Evolutionary conservation across 2,113 vertebrate species (phyloP).

Genomic region (Scortum barcoo): DNA sequence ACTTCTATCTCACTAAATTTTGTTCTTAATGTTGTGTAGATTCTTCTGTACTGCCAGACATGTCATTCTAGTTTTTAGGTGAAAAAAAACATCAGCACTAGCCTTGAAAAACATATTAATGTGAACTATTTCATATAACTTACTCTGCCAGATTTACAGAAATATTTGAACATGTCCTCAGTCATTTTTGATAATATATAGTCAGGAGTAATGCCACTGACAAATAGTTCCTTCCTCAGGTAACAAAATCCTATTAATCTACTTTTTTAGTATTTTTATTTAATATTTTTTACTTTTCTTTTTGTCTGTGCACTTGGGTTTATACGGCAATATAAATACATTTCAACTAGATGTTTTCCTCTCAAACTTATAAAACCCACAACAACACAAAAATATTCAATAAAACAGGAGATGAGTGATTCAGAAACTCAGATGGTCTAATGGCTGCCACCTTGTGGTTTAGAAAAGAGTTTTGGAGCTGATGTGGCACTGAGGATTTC

Average conservation of each 20-base stretch:
- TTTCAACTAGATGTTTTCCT: background rate
- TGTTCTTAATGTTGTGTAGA: background rate
- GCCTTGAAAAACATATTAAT: background rate
- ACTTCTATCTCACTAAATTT: background rate
- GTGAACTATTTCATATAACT: background rate
- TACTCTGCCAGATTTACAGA: background rate
- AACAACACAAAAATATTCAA: background rate
- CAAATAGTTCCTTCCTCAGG: background rate
- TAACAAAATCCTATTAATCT: background rate
- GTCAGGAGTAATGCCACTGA: background rate
- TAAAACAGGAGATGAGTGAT: background rate
- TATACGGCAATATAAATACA: background rate
- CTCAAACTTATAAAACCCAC: background rate
- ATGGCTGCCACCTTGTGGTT: conserved; percentile 41
- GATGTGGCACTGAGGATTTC: background rate
- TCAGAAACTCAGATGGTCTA: background rate
- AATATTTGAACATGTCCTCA: background rate
- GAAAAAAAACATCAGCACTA: background rate
- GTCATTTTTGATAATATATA: no score
- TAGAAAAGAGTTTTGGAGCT: background rate
- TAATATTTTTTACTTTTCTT: background rate
- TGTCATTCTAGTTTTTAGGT: background rate
- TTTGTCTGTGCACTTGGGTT: background rate
- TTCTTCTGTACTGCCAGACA: background rate
- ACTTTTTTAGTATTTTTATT: background rate